phyloP scores from a whole-genome alignment of 2,888 invertebrate genomes.

The Enchytraeus crypticus region DNA sequence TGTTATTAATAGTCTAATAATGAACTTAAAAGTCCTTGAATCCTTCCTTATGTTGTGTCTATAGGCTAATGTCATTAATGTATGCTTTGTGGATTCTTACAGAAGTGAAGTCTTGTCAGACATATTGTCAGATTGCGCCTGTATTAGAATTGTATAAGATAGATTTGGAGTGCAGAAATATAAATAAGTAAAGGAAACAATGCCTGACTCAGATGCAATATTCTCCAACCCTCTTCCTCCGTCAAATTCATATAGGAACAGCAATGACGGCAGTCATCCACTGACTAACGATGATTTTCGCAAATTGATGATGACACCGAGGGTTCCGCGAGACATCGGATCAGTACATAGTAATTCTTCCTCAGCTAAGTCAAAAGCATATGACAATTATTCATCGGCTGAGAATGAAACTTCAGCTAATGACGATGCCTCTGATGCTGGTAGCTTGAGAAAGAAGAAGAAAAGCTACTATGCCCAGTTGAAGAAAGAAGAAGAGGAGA shows the following conservation, averaged over 20 bases:
- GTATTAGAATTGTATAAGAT: too few species aligned
- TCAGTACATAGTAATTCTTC: background rate
- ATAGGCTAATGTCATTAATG: too few species aligned
- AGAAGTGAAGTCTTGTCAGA: too few species aligned
- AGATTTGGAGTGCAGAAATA: too few species aligned
- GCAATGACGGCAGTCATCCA: constrained; percentile 28
- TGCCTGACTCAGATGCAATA: background rate
- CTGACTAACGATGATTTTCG: constrained; percentile 95
- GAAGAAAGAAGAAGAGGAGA: constrained; percentile 88
- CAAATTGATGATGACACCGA: constrained; percentile 86
- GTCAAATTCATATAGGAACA: background rate
- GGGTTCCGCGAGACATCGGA: constrained; percentile 55
- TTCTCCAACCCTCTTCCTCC: background rate
- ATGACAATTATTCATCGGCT: too few species aligned
- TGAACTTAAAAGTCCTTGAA: too few species aligned
- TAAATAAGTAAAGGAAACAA: too few species aligned
- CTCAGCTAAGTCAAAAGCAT: background rate
- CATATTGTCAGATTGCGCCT: too few species aligned
- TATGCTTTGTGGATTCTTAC: too few species aligned
- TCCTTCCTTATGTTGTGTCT: too few species aligned
- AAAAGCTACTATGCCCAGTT: constrained; percentile 78
- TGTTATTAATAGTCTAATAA: too few species aligned
- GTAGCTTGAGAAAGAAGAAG: constrained; percentile 78
- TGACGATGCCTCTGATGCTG: constrained; percentile 55
- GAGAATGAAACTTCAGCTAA: constrained; percentile 36